Percentiles rank a stretch among this genome's conserved stretches.
phyloP scores from a whole-genome alignment of 2,888 invertebrate species.

The Calliphora vomitoria region DNA sequence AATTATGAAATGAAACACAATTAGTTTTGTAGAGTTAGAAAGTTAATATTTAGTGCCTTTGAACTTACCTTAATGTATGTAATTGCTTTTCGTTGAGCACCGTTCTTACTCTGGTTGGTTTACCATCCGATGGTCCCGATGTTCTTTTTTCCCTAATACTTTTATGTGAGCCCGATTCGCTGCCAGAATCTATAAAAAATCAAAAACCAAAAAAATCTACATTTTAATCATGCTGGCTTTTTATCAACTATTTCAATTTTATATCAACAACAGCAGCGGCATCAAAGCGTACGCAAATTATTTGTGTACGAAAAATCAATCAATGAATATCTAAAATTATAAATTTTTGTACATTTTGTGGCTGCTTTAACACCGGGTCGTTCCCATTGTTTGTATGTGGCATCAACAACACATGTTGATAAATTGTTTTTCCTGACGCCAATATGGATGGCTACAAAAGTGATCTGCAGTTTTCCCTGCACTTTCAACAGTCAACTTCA shows the following conservation, averaged over 20 bases:
- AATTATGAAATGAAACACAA: not conserved
- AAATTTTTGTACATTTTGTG: slow-evolving; percentile 37
- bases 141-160: slow-evolving; percentile 87
- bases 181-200: slow-evolving; percentile 92
- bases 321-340: slow-evolving; percentile 63
- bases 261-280: slow-evolving; percentile 40
- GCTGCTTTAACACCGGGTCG: not conserved
- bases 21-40: not conserved
- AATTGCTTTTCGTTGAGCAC: slow-evolving; percentile 99
- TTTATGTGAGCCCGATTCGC: slow-evolving; percentile 95
- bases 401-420: slow-evolving; percentile 66
- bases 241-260: slow-evolving; percentile 61
- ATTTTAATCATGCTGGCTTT: slow-evolving; percentile 73
- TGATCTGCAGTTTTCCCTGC: slow-evolving; percentile 36
- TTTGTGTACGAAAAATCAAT: slow-evolving; percentile 42
- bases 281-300: slow-evolving; percentile 12
- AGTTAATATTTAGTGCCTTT: not conserved
- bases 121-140: slow-evolving; percentile 89
- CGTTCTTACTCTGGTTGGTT: slow-evolving; percentile 99
- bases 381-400: slow-evolving; percentile 22
- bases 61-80: slow-evolving; percentile 92
- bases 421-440: slow-evolving; percentile 67
- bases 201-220: slow-evolving; percentile 73
- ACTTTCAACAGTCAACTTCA: slow-evolving; percentile 61
- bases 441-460: slow-evolving; percentile 4